phyloP scores from a whole-genome alignment of 2,797 vertebrate genomes.

The Anableps anableps region DNA sequence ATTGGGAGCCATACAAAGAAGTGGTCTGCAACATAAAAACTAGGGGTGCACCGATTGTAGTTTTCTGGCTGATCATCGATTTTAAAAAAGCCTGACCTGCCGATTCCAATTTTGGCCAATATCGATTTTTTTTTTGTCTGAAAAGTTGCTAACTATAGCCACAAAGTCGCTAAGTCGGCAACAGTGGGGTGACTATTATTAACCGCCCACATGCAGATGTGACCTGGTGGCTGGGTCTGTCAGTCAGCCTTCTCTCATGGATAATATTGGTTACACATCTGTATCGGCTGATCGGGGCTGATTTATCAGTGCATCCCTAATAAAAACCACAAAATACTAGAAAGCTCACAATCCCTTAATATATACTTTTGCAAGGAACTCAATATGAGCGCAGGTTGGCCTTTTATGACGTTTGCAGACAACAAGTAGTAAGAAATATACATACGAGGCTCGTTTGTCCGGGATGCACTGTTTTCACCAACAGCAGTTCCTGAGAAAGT shows the following conservation, averaged over 20 bases:
- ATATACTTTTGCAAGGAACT: not conserved
- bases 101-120: too few species aligned
- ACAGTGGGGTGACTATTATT: too few species aligned
- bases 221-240: too few species aligned
- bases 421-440: not conserved
- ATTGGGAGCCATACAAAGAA: not conserved
- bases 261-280: too few species aligned
- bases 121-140: too few species aligned
- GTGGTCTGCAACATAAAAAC: not conserved
- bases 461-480: not conserved
- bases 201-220: too few species aligned
- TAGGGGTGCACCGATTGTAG: not conserved
- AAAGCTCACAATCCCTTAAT: not conserved
- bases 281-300: too few species aligned
- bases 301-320: not conserved
- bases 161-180: too few species aligned
- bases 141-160: too few species aligned
- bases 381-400: not conserved
- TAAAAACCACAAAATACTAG: not conserved
- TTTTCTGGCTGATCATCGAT: too few species aligned
- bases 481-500: not conserved
- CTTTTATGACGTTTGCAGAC: not conserved
- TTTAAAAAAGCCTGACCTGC: too few species aligned
- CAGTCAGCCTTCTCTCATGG: too few species aligned
- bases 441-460: constrained; percentile 4